Base-by-base conservation (phyloP, 2,113 vertebrate species). In the Recurvirostra avosetta region DNA sequence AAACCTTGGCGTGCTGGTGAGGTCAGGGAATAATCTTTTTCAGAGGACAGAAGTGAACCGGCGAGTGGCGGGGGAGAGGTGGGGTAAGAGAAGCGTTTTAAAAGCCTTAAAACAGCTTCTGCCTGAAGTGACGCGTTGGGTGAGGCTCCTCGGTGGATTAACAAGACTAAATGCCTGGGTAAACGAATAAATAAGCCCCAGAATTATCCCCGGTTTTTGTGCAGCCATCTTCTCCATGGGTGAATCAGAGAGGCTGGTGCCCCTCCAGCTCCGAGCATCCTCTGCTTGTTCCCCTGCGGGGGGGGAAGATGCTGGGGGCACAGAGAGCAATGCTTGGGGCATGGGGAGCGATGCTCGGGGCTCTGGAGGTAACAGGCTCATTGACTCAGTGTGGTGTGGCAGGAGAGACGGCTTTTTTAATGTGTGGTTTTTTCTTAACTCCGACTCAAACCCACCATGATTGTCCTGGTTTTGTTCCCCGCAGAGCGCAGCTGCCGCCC, bases 401-500 rank as follows among this genome's bases (percentile, higher is more conserved):
- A 15, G 45, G 58, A 73, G 62, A 59, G 63, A n/a, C 4, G 9
- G 26, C 47, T 8, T 74, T 85, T 82, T 16, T 11, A 20, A 15
- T 5, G 6, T 77, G 17, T 79, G 15, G 4, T 38, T 80, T 82
- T 84, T 58, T 12, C 71, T 4, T 55, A 45, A 9, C 40, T 79
- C 59, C 36, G 9, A 47, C 41, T 49, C 77, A 41, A 80, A 72
- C 68, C 70, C 88, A 90, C 90, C 12, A 0, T n/a, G 49, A 92
- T 79, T 95, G 56, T 86, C 74, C 40, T 88, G 41, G 92, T 97
- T 92, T 65, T 98, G 78, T 97, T 93, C 97, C 97, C 92, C 1
- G 6, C 98, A 99, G 99, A 99, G 99, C 32, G 99, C 99, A 94
- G 99, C 99, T 65, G 99, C 99, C 29, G 99, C 99, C 82, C 99